Conservation (phyloP, 1,140 invertebrate species). For the Bacillus rossius region DNA sequence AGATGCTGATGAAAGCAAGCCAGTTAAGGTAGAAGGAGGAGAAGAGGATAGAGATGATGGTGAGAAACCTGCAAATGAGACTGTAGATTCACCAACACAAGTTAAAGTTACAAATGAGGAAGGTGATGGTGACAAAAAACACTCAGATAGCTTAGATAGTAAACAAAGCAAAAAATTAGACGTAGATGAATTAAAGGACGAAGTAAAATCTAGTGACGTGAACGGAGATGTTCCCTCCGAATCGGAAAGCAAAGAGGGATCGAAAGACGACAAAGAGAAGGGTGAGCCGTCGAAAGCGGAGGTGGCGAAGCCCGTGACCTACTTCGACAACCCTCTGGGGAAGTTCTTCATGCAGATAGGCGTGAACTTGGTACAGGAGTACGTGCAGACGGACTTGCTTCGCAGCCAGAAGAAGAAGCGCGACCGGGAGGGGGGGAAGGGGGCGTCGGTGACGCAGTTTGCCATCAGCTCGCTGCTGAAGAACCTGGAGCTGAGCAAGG, state of each 20-base stretch:
- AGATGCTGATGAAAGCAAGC: conserved; percentile 16
- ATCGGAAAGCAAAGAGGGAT: background rate
- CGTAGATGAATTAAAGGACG: background rate
- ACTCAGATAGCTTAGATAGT: background rate
- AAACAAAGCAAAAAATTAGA: conserved; percentile 1
- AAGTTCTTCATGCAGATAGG: conserved; percentile 93
- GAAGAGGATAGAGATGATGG: conserved; percentile 3
- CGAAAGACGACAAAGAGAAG: conserved; percentile 1
- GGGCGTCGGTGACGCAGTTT: conserved; percentile 61
- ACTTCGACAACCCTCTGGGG: conserved; percentile 81
- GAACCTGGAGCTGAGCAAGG: conserved; percentile 81
- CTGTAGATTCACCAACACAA: too few relatives aligned
- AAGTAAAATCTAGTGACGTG: background rate
- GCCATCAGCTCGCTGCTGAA: conserved; percentile 74
- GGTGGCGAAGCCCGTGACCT: conserved; percentile 37
- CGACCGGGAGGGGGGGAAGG: conserved; percentile 54
- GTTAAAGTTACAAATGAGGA: conserved; percentile 4
- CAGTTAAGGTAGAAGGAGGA: conserved; percentile 1
- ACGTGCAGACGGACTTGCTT: conserved; percentile 85
- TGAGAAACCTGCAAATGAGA: background rate
- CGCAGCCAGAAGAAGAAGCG: conserved; percentile 80
- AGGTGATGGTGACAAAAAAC: background rate
- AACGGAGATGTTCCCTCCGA: background rate
- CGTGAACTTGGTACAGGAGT: conserved; percentile 85
- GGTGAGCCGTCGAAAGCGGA: background rate